Evolutionary conservation across 2,113 vertebrate species (phyloP), one percentile per base, ranked within the genome.

Genomic region (Naja naja): DNA sequence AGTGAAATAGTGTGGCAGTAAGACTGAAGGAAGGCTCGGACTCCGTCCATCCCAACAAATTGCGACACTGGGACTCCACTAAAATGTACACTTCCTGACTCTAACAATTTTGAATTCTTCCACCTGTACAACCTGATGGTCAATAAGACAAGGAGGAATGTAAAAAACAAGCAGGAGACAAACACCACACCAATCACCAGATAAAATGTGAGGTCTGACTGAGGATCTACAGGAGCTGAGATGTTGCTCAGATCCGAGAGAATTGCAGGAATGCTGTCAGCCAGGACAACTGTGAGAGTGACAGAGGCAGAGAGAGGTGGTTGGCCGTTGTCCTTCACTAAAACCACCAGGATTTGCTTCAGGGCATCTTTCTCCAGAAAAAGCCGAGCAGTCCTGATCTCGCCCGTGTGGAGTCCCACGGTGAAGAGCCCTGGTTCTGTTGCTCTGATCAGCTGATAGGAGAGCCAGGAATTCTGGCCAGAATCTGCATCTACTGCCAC

Each of bases 301-400:
- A 92, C 89, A 0, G 90, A 95, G 90, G 90, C 43, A 0, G 96
- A 96, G 39, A 47, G 94, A 0, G 94, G 0, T 0, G 94, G 94
- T 90, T 95, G 81, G 25, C 96, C 94, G 0, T 91, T 93, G 87
- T 97, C 96, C 25, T 95, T 94, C 56, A 97, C 97, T 74, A 96
- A 43, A 25, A 96, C 91, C 1, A 96, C 30, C 3, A 97, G 91
- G 3, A 54, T 96, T 60, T 97, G 96, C 60, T 92, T 95, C 1
- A 93, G 9, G 0, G 22, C 30, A 47, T 95, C 97, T 89, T 94
- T 5, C 93, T 92, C 94, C 49, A 52, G 49, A 52, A 52, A 52
- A 52, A 52, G 49, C 10, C 49, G 49, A 52, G 49, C 49, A 52
- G 49, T 52, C 49, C 49, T 52, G 49, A 52, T 52, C 49, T 49